Conservation (phyloP, 1,140 invertebrate species). For the Odontomachus brunneus region DNA sequence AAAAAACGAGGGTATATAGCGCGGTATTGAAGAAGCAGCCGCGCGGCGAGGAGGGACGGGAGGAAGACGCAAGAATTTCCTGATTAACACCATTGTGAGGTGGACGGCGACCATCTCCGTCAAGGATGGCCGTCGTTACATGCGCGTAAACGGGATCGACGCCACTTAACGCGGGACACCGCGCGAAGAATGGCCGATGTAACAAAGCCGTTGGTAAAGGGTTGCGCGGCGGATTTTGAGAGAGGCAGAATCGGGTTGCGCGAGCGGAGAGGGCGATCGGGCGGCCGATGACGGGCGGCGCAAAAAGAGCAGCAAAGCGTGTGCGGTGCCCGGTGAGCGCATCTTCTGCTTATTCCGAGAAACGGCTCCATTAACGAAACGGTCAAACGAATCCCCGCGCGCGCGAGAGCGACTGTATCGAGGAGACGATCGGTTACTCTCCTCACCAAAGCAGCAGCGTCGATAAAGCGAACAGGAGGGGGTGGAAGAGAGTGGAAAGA, state of each 20-base stretch:
- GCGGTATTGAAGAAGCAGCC: slow-evolving; percentile 22
- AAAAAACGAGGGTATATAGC: slow-evolving; percentile 24
- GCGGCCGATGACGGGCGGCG: slow-evolving; percentile 60
- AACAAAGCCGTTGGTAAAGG: slow-evolving; percentile 51
- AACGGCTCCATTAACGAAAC: slow-evolving; percentile 78
- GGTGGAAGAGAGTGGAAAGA: slow-evolving; percentile 26
- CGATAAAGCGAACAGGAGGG: not conserved
- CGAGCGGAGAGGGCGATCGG: slow-evolving; percentile 59
- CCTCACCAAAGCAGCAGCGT: slow-evolving; percentile 32
- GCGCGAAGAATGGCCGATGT: slow-evolving; percentile 45
- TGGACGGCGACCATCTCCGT: not conserved
- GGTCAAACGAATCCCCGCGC: slow-evolving; percentile 69
- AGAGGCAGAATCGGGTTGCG: not conserved
- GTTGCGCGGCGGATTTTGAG: not conserved
- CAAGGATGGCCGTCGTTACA: slow-evolving; percentile 23
- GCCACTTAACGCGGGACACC: slow-evolving; percentile 47
- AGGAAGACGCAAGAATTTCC: slow-evolving; percentile 6
- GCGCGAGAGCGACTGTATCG: slow-evolving; percentile 68
- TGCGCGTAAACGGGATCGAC: slow-evolving; percentile 40
- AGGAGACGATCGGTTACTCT: slow-evolving; percentile 70
- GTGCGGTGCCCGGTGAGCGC: slow-evolving; percentile 9
- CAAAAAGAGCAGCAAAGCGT: slow-evolving; percentile 53
- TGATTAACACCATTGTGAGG: slow-evolving; percentile 68
- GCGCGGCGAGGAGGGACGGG: too few relatives aligned
- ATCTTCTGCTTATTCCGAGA: slow-evolving; percentile 74